Base-by-base conservation (phyloP, 1,140 invertebrate species). In the Drosophila sulfurigaster region DNA sequence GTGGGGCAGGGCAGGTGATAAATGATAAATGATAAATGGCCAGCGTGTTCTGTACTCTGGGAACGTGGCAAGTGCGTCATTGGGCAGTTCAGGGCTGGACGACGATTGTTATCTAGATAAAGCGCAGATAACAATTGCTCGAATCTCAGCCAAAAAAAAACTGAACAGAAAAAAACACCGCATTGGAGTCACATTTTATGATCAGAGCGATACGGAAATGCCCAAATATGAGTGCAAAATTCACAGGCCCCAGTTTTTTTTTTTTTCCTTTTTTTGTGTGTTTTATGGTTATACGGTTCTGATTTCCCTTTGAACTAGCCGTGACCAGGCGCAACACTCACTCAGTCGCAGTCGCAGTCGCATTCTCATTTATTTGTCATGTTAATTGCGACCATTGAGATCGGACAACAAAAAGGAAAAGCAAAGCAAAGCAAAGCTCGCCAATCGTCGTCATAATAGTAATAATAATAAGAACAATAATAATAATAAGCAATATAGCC, bases 271-370 rank as follows among this genome's bases (percentile, higher is more conserved):
- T 52, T 16, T 30, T 13, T 10, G 25, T 1, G 38, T 1, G 25
- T 20, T 87, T 87, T 87, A 87, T 87, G 78, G 60, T 60, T 87
- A 89, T 87, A 87, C 80, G 57, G 80, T 78, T 82, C 54, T 87
- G 85, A 88, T 88, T 87, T 83, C 41, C 48, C 74, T 87, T 87
- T 82, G 82, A 87, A 80, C 79, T 72, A 76, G 68, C 74, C 74
- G 74, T 76, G 54, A 54, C 62, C 74, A 60, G 60, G 30, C 54
- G 54, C 73, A 57, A 56, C 63, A 63, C 48, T 64, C 46, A 45
- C 32, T 13, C 25, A 51, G 49, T 35, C 15, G 13, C 52, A 57
- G 6, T 20, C 20, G n/a, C 49, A 32, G 5, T 30, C 49, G 11
- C 38, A 41, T 41, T 43, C 41, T 1, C 41, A 68, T 64, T 41